These are phyloP conservation scores for Sebastes minor DNA, from an alignment of 2,797 vertebrate species.

Conservation along the genomic window DNA sequence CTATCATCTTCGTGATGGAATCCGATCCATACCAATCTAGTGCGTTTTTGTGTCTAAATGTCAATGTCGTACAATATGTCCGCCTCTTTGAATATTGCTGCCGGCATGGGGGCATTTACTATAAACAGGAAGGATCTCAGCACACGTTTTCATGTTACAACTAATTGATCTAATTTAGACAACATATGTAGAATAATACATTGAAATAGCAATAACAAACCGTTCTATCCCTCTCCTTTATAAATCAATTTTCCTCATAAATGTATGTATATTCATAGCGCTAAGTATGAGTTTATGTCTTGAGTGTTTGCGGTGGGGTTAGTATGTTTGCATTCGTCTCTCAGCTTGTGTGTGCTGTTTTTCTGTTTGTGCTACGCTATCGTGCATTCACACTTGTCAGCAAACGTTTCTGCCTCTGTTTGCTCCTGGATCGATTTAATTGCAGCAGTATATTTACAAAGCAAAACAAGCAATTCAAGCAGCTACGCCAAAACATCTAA, in stretches of 20 bases:
- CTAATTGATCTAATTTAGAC: neutral
- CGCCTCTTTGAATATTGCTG: neutral
- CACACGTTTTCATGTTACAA: neutral
- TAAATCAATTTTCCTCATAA: neutral
- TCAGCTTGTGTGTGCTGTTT: conserved; percentile 11
- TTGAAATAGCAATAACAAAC: neutral
- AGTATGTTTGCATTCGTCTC: conserved; percentile 40
- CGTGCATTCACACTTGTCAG: conserved; percentile 3
- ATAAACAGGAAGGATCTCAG: neutral
- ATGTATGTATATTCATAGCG: neutral
- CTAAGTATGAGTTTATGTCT: conserved; percentile 18
- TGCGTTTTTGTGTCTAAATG: conserved; percentile 12
- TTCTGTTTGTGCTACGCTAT: conserved; percentile 21
- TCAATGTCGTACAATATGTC: neutral
- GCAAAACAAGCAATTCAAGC: conserved; percentile 31
- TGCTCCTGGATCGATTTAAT: conserved; percentile 43
- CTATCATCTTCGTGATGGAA: conserved; percentile 17
- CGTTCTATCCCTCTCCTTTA: neutral
- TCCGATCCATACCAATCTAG: neutral
- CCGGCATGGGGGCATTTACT: neutral
- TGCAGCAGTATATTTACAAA: conserved; percentile 45
- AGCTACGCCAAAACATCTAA: conserved; percentile 16
- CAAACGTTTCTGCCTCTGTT: conserved; percentile 7
- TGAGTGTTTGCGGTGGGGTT: conserved; percentile 41
- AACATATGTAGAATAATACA: neutral